Evolutionary conservation across 1,140 invertebrate genomes (phyloP), one percentile per base, ranked within the genome.

Genomic region (Melipona quadrifasciata): DNA sequence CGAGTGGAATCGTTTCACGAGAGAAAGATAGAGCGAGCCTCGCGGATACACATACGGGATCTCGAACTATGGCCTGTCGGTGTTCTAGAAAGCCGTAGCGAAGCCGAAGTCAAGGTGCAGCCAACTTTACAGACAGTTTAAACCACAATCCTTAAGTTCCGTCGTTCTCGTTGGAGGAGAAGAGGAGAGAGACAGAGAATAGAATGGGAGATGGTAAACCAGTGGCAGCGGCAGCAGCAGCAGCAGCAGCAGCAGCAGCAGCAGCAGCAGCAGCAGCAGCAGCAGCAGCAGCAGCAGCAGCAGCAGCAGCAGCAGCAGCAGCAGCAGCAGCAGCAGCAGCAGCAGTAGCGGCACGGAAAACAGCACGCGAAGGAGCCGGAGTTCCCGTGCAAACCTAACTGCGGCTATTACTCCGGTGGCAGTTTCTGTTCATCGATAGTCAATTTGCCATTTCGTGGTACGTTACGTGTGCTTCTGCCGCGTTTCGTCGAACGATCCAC

Each of bases 121-220:
- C 31, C 53, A 91, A 91, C 90, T 91, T 91, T 75, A 83, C 89
- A 91, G 90, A 90, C 89, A 89, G 87, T 90, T 91, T 80, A 68
- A 84, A 91, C 90, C 90, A 85, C 90, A 87, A 89, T 90, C 87
- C 89, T 90, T 83, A 91, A 91, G 89, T 91, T 91, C 76, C 77
- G 61, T 90, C 86, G 86, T 84, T 72, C 67, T 65, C n/a, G 16
- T 17, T 67, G 71, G 19, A 10, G 31, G 57, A 61, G 73, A 58
- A 31, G 27, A 27, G 27, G 4, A 31, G 72, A 53, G 21, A 24
- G 72, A 57, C 2, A n/a, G 84, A 65, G 64, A 65, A 65, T 31
- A 65, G 64, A 16, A 65, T 65, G 31, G 57, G 57, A 61, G 34
- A 31, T 17, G 34, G 39, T 57, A 76, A 76, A 14, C 74, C 51